Conservation (phyloP, 1,140 invertebrate species). For the Hycleus cichorii region DNA sequence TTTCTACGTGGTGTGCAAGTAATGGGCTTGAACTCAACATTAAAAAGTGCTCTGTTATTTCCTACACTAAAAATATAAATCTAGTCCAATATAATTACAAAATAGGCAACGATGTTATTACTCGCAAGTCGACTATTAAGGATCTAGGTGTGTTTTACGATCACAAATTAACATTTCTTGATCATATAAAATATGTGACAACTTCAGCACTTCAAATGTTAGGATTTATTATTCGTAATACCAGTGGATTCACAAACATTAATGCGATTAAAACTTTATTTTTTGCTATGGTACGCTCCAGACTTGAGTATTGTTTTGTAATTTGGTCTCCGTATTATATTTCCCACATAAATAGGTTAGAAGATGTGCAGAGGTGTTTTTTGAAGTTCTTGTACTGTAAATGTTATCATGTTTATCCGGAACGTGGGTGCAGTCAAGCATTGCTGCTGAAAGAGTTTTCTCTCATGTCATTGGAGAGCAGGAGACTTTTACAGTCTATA, state of each 20-base stretch:
- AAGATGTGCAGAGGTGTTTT: not conserved
- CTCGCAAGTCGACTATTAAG: not conserved
- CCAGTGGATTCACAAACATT: not conserved
- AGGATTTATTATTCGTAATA: not conserved
- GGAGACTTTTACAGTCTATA: not conserved
- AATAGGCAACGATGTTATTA: not conserved
- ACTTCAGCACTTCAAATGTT: not conserved
- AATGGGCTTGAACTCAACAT: not conserved
- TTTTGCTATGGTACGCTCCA: not conserved
- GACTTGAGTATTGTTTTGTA: not conserved
- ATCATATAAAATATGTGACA: not conserved
- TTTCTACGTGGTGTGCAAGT: not conserved
- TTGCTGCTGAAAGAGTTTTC: not conserved
- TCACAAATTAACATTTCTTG: not conserved
- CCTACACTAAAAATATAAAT: not conserved
- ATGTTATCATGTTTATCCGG: not conserved
- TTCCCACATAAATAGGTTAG: not conserved
- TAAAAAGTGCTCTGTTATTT: not conserved
- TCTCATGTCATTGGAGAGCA: not conserved
- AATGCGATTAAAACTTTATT: not conserved
- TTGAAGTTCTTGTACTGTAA: not conserved
- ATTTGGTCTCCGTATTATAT: not conserved
- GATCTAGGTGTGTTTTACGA: not conserved
- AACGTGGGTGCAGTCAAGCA: not conserved
- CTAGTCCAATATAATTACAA: not conserved